Evolutionary conservation across 2,797 vertebrate genomes (phyloP), one percentile per base, ranked within the genome.

Genomic region (Xiphorhynchus erythropygius): DNA sequence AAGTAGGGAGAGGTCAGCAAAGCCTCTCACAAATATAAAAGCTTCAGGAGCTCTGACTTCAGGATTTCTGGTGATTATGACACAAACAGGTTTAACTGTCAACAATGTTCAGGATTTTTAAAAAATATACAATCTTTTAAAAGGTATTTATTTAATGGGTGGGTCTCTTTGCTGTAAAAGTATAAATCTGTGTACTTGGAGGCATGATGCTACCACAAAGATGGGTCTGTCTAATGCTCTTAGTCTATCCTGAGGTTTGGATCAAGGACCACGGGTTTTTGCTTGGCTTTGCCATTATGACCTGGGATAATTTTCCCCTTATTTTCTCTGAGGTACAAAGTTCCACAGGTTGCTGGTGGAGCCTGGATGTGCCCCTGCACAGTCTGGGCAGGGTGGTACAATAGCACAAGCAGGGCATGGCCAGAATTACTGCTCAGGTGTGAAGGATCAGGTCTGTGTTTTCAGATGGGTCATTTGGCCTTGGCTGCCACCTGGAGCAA

Each of bases 181-280:
- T 15, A 46, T 0, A 10, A 2, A 22, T 39, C 80, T 78, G 19
- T 74, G 13, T 24, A 37, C 35, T 49, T 24, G 24, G 39, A 84
- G 24, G 32, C 13, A 21, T 0, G 11, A n/a, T 64, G 18, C 10
- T 46, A 25, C 57, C 23, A 15, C 21, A 8, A 0, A 3, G 22
- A 33, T 44, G 55, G 49, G 55, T 39, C 28, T 42, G 4, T 11
- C 14, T 67, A 9, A 53, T 19, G 15, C 19, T 74, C 35, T 53
- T 6, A 10, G 0, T 18, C 55, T 44, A 10, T 22, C 18, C 25
- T 47, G 50, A 60, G 15, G 30, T 28, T 47, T 25, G 59, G n/a
- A 84, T 8, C 28, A 44, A 47, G 33, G 35, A 15, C 5, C 7
- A 50, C 6, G 1, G 7, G 67, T 47, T 74, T 24, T 77, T 47